Base-by-base conservation (phyloP, 2,797 vertebrate species). In the Echeneis naucrates region DNA sequence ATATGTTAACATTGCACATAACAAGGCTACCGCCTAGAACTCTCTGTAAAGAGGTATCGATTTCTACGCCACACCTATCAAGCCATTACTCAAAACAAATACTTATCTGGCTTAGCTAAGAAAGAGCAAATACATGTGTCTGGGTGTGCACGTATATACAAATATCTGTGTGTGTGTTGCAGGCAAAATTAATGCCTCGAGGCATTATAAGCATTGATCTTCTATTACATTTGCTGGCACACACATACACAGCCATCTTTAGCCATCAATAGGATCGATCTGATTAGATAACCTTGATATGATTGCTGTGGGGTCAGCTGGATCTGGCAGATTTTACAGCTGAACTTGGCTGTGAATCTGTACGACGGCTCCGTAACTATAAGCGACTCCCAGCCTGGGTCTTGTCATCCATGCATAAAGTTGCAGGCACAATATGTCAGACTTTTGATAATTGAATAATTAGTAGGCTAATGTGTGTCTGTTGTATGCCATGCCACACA, bases 21-120 rank as follows among this genome's bases (percentile, higher is more conserved):
- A 91, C 88, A 85, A 87, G 87, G 72, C 85, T 83, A 54, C 74
- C 51, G 65, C 83, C 42, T 71, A 90, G 88, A 92, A 91, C 81
- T 88, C 91, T 91, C 89, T 88, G 80, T 77, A 83, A 72, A 76
- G 75, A 87, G n/a, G 68, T 89, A 94, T 94, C 53, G 92, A 93
- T 94, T 93, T 89, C 88, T 83, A 84, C 75, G 80, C 89, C 86
- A 83, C 83, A 78, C 86, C 87, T 79, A 92, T 91, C 79, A 65
- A 89, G 89, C 88, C 88, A 94, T 95, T 94, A 92, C 90, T 95
- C 93, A 93, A 91, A 94, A 94, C 92, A 90, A 93, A 93, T 90
- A 80, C 89, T 85, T 92, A 92, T 94, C 91, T 90, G 89, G 85
- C 78, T 84, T 81, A 89, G 88, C 87, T 89, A 83, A 83, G 89